phyloP scores from a whole-genome alignment of 1,140 invertebrate genomes.

The Coenobita brevimanus region DNA sequence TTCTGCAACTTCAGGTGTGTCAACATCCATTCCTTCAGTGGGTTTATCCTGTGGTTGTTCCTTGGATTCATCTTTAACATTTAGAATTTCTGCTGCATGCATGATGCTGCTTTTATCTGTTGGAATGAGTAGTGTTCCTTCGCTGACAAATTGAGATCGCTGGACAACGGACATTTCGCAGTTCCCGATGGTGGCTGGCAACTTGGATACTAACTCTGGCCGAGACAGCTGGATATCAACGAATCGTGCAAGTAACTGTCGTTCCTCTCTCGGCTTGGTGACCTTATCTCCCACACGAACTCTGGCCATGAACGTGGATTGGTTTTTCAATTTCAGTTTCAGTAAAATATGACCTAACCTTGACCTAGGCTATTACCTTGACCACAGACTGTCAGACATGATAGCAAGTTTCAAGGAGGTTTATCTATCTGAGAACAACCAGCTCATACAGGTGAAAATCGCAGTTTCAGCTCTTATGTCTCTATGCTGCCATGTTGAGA shows the following conservation, averaged over 20 bases:
- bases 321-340: background rate
- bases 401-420: no score
- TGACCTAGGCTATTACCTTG: no score
- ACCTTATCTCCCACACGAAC: conserved; percentile 4
- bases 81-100: background rate
- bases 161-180: background rate
- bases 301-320: background rate
- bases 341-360: no score
- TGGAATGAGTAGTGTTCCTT: background rate
- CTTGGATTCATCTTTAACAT: background rate
- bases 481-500: no score
- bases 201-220: background rate
- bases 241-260: conserved; percentile 1
- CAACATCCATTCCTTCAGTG: no score
- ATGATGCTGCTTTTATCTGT: conserved; percentile 4
- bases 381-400: no score
- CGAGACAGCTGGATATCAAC: background rate
- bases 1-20: background rate
- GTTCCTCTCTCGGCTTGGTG: background rate
- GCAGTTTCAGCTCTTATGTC: no score
- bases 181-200: background rate
- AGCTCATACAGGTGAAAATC: no score
- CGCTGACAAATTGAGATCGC: no score
- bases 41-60: background rate
- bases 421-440: no score